These are phyloP conservation scores for Theretra japonica DNA, from an alignment of 2,888 invertebrate genomes.

Conservation along the genomic window DNA sequence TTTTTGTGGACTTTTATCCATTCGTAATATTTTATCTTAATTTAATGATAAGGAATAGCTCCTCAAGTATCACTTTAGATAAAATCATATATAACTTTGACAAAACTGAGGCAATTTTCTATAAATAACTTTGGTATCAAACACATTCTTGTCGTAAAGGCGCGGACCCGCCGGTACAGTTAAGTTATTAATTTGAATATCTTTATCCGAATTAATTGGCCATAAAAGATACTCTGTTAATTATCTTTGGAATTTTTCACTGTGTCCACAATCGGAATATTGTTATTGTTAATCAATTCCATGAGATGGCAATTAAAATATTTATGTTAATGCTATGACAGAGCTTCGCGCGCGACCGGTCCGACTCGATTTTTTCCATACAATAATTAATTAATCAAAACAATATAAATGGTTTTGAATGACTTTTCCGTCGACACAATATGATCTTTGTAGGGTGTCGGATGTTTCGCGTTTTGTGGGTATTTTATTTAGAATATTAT, in stretches of 20 bases:
- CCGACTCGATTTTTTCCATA: constrained; percentile 54
- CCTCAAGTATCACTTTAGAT: too few relatives aligned
- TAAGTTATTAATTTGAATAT: constrained; percentile 45
- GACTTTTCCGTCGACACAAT: constrained; percentile 53
- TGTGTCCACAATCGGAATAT: constrained; percentile 23
- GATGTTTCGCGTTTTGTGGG: neutral
- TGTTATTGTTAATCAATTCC: constrained; percentile 32
- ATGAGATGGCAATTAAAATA: constrained; percentile 72
- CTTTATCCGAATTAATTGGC: constrained; percentile 51
- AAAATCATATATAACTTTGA: too few relatives aligned
- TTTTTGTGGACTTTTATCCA: too few relatives aligned
- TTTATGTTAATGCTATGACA: constrained; percentile 71
- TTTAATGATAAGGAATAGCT: too few relatives aligned
- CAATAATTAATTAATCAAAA: constrained; percentile 72
- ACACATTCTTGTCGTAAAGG: neutral
- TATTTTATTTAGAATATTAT: neutral
- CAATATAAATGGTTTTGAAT: constrained; percentile 64
- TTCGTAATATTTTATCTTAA: too few relatives aligned
- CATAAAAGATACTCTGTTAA: constrained; percentile 46
- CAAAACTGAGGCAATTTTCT: too few relatives aligned
- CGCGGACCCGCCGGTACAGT: constrained; percentile 12
- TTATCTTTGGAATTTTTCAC: constrained; percentile 24
- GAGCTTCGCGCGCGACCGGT: constrained; percentile 64
- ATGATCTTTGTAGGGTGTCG: constrained; percentile 25
- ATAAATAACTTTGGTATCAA: neutral